Percentiles rank a stretch among this genome's conserved stretches.
Conservation (phyloP, 2,113 vertebrate species). For the Dunckerocampus dactyliophorus region DNA sequence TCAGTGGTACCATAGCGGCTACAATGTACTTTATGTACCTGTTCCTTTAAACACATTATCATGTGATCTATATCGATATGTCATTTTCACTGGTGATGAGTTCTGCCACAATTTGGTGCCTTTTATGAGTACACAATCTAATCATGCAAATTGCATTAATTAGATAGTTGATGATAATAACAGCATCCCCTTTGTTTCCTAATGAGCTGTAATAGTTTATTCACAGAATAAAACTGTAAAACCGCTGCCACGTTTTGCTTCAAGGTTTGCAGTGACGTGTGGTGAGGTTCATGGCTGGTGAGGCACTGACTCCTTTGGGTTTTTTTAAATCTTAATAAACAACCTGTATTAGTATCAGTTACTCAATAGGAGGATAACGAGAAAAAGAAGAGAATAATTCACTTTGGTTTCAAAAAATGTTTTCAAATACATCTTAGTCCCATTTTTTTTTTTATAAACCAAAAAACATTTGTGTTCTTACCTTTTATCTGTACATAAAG, state of each 20-base stretch:
- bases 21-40: background rate
- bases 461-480: too few relatives aligned
- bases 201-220: background rate
- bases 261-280: background rate
- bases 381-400: too few relatives aligned
- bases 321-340: too few relatives aligned
- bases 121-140: background rate
- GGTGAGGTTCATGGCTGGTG: too few relatives aligned
- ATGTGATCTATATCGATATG: background rate
- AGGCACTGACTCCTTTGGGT: too few relatives aligned
- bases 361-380: too few relatives aligned
- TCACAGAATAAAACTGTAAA: background rate
- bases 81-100: background rate
- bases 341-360: too few relatives aligned
- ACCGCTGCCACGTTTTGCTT: background rate
- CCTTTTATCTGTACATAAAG: too few relatives aligned
- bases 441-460: too few relatives aligned
- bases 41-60: background rate
- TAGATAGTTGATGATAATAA: background rate
- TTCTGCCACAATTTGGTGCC: background rate
- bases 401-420: too few relatives aligned
- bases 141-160: background rate
- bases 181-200: background rate
- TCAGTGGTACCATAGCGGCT: background rate
- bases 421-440: too few relatives aligned